Evolutionary conservation across 2,113 vertebrate species (phyloP).

Genomic region (Mesocricetus auratus): DNA sequence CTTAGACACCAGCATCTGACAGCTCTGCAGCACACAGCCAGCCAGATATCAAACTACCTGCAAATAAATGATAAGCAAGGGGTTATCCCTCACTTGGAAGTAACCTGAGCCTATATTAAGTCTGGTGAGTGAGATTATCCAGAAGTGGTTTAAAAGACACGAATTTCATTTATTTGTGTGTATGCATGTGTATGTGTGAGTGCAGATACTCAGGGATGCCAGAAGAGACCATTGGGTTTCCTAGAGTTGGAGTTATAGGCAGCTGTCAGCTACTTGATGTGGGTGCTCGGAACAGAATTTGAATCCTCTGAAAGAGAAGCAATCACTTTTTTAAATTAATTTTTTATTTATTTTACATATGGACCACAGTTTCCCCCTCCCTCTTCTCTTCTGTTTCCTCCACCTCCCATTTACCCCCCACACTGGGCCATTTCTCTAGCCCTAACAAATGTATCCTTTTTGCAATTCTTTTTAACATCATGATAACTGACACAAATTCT

Average conservation of each 20-base stretch:
- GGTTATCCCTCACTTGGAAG: not conserved
- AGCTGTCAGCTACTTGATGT: not conserved
- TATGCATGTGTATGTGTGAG: too few relatives aligned
- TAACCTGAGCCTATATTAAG: not conserved
- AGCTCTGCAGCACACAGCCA: conserved; percentile 97
- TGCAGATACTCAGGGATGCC: not conserved
- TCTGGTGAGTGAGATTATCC: not conserved
- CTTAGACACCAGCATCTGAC: conserved; percentile 93
- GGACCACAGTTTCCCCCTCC: too few relatives aligned
- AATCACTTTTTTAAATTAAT: too few relatives aligned
- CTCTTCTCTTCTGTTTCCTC: too few relatives aligned
- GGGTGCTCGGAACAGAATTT: not conserved
- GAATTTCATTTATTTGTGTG: not conserved
- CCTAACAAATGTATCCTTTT: not conserved
- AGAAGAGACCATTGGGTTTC: not conserved
- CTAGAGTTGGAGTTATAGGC: too few relatives aligned
- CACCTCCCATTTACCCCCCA: too few relatives aligned
- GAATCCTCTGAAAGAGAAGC: not conserved
- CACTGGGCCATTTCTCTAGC: too few relatives aligned
- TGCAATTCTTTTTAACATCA: not conserved
- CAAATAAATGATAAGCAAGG: conserved; percentile 36
- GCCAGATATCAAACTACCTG: conserved; percentile 97
- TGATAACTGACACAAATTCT: not conserved
- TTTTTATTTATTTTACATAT: too few relatives aligned
- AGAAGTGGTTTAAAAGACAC: not conserved